Percentiles rank a stretch among this genome's conserved stretches.
Conservation (phyloP, 2,113 vertebrate genomes). For the Bos indicus region DNA sequence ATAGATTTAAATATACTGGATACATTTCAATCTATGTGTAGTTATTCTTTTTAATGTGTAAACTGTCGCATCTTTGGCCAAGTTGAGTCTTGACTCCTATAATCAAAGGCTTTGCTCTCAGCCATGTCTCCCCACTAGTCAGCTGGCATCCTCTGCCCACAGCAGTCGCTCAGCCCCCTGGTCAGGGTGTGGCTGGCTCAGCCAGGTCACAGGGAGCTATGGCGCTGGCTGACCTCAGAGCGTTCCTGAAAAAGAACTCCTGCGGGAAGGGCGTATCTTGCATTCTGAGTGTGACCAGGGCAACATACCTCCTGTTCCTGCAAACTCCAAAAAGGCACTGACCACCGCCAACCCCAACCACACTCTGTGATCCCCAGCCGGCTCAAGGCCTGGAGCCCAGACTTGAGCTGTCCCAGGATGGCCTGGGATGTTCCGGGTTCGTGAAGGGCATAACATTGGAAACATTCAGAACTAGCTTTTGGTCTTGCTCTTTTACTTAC, state of each 20-base stretch:
- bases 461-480: not conserved
- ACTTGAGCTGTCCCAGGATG: not conserved
- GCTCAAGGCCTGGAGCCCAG: not conserved
- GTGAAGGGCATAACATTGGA: not conserved
- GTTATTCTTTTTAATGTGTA: not conserved
- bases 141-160: not conserved
- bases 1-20: not conserved
- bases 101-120: not conserved
- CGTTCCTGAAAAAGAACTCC: not conserved
- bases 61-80: not conserved
- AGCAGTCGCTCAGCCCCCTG: not conserved
- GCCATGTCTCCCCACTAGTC: not conserved
- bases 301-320: not conserved
- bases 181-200: too few species aligned
- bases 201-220: too few species aligned
- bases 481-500: not conserved
- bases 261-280: fast-evolving
- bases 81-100: not conserved
- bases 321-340: not conserved
- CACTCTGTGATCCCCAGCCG: not conserved
- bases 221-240: not conserved
- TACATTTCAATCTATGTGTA: not conserved
- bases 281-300: not conserved
- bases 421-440: not conserved
- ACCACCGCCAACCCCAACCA: not conserved